A percentile compares a stretch with the other conserved stretches of the same genome.
These are phyloP conservation scores for Gymnocephalus cernua DNA, from an alignment of 2,113 vertebrate species.

Conservation along the genomic window DNA sequence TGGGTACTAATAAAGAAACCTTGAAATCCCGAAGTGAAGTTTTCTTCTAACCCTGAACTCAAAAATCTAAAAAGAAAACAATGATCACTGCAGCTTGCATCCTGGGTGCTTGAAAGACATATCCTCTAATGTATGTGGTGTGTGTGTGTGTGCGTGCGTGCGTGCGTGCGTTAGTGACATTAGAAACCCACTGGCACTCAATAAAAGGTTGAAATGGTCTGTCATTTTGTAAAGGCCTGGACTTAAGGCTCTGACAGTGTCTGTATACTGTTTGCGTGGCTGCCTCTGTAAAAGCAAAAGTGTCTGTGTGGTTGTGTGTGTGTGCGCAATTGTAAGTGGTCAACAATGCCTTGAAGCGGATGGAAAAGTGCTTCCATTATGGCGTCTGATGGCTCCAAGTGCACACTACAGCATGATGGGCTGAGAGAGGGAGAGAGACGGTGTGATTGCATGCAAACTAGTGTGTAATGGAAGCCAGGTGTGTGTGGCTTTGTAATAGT, in stretches of 20 bases:
- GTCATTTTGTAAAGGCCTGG: conserved; percentile 56
- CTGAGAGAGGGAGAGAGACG: conserved; percentile 1
- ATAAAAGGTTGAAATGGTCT: conserved; percentile 58
- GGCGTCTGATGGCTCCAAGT: conserved; percentile 46
- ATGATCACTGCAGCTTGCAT: background rate
- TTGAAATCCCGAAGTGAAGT: background rate
- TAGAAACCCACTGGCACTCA: conserved; percentile 56
- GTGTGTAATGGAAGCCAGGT: conserved; percentile 72
- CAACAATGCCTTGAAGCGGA: conserved; percentile 67
- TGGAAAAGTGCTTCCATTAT: conserved; percentile 73
- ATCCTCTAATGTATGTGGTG: background rate
- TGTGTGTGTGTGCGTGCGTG: background rate
- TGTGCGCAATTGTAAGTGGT: conserved; percentile 59
- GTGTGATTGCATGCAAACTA: conserved; percentile 39
- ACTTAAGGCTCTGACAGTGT: conserved; percentile 11
- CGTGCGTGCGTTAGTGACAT: conserved; percentile 16
- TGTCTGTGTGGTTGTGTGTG: conserved; percentile 8
- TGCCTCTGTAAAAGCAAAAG: background rate
- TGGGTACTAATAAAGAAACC: too few species aligned
- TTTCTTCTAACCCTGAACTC: background rate
- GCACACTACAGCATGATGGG: conserved; percentile 39
- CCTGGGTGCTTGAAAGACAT: background rate
- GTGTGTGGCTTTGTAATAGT: conserved; percentile 62
- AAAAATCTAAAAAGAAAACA: conserved; percentile 8
- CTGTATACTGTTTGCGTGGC: conserved; percentile 9